A percentile compares a stretch with the other conserved stretches of the same genome.
phyloP scores from a whole-genome alignment of 2,113 vertebrate species.

The Corythornis vintsioides region DNA sequence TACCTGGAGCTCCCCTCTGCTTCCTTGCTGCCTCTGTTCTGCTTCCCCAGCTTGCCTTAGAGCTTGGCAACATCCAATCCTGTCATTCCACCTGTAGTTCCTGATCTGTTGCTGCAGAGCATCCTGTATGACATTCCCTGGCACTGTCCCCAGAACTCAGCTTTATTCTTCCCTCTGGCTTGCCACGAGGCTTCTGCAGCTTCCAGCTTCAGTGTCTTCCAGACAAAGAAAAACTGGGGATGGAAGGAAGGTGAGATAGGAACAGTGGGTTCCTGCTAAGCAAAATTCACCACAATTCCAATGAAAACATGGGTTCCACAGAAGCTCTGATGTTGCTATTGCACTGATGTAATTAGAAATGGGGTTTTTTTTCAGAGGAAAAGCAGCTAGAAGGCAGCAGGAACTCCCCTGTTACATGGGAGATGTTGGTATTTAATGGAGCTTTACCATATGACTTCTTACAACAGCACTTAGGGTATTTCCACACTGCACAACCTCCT shows the following conservation, averaged over 20 bases:
- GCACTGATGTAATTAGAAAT: background rate
- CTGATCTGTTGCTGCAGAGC: conserved; percentile 19
- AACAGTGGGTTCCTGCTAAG: background rate
- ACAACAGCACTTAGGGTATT: background rate
- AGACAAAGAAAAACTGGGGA: conserved; percentile 22
- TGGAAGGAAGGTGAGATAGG: background rate
- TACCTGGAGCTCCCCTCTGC: background rate
- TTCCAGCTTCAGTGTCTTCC: conserved; percentile 3
- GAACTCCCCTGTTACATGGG: background rate
- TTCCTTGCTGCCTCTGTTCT: background rate
- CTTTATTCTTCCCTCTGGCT: conserved; percentile 40
- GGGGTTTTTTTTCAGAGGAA: background rate
- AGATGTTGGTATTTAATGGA: background rate
- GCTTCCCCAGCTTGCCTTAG: background rate
- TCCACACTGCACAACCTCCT: background rate
- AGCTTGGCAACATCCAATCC: conserved; percentile 3
- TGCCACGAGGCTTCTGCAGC: conserved; percentile 23
- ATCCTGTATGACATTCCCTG: conserved; percentile 34
- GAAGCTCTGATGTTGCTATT: background rate
- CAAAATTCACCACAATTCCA: background rate
- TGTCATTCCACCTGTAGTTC: conserved; percentile 41
- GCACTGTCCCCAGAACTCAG: conserved; percentile 56
- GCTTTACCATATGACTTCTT: background rate
- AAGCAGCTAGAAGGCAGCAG: background rate
- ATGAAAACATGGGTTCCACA: background rate